phyloP scores from a whole-genome alignment of 2,113 vertebrate species.

The Capreolus pygargus region DNA sequence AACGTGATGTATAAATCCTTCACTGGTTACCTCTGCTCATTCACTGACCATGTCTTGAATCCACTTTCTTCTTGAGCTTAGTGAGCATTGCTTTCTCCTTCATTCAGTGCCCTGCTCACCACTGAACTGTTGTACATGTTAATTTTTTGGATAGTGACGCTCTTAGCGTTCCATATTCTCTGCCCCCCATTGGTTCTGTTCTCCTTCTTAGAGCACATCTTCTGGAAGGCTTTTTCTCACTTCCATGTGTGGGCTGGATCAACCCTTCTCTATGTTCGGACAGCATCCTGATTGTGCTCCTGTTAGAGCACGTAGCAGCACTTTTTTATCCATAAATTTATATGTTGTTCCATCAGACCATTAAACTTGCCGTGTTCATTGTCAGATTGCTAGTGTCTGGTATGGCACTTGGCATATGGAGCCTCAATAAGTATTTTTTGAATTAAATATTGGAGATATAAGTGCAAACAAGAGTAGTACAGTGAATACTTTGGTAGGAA shows the following conservation, averaged over 20 bases:
- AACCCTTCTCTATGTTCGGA: background rate
- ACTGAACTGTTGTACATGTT: background rate
- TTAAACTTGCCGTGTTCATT: background rate
- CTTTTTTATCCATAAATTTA: background rate
- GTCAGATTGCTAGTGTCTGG: background rate
- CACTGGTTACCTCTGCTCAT: background rate
- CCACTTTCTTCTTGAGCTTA: background rate
- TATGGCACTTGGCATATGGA: background rate
- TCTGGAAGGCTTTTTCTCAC: background rate
- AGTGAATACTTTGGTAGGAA: background rate
- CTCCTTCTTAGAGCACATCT: background rate
- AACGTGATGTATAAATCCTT: background rate
- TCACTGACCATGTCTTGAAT: background rate
- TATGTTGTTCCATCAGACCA: background rate
- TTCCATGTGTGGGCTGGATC: background rate
- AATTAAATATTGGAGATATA: background rate
- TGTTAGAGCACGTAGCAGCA: background rate
- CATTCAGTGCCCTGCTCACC: too few relatives aligned
- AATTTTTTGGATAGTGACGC: background rate
- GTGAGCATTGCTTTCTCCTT: background rate
- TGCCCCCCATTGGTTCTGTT: background rate
- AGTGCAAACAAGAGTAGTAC: background rate
- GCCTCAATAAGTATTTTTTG: background rate
- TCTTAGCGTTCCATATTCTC: background rate
- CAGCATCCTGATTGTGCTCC: too few relatives aligned